These are phyloP conservation scores for Nemotelus nigrinus DNA, from an alignment of 2,888 invertebrate species.

Conservation along the genomic window DNA sequence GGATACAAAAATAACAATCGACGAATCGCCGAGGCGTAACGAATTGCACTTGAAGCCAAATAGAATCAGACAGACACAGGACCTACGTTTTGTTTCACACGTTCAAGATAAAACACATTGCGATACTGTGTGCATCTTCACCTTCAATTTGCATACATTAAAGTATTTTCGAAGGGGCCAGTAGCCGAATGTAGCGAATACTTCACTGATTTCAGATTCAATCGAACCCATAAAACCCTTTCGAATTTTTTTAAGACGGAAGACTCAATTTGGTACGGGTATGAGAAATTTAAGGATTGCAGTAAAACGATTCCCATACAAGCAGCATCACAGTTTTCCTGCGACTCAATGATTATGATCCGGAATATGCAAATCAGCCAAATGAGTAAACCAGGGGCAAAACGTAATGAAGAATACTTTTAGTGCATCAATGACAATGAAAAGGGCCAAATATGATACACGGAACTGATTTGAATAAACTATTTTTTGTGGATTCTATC, in stretches of 20 bases:
- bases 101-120: constrained; percentile 24
- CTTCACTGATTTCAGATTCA: constrained; percentile 4
- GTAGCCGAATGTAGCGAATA: constrained; percentile 27
- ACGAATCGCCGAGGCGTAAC: constrained; percentile 49
- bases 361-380: constrained; percentile 48
- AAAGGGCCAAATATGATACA: constrained; percentile 45
- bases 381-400: constrained; percentile 8
- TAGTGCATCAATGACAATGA: constrained; percentile 40
- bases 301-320: constrained; percentile 6
- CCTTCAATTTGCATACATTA: constrained; percentile 48
- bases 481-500: not conserved
- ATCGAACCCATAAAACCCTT: constrained; percentile 18
- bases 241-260: not conserved
- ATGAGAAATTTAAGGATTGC: constrained; percentile 28
- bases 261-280: not conserved
- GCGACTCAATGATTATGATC: constrained; percentile 47
- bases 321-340: constrained; percentile 23
- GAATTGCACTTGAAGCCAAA: constrained; percentile 43
- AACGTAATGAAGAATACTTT: constrained; percentile 4
- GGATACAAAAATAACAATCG: constrained; percentile 29
- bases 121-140: constrained; percentile 46
- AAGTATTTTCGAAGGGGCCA: not conserved
- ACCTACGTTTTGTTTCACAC: constrained; percentile 35
- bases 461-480: constrained; percentile 49
- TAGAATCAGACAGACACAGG: constrained; percentile 2